phyloP scores from a whole-genome alignment of 2,113 vertebrate genomes.

The Pteronura brasiliensis region DNA sequence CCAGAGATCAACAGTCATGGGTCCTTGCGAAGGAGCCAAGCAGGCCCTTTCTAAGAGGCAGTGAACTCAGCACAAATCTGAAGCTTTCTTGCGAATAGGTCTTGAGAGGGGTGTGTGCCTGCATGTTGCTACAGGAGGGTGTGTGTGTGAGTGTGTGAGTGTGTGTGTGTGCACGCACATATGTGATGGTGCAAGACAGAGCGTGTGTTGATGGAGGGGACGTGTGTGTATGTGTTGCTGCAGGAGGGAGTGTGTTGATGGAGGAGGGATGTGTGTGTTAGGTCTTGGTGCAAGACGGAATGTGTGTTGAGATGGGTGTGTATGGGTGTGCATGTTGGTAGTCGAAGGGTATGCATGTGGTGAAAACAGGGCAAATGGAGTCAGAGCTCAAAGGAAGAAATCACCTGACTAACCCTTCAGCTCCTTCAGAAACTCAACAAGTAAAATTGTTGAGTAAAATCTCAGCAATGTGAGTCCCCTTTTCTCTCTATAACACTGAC shows the following conservation, averaged over 20 bases:
- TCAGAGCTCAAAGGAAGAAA: not conserved
- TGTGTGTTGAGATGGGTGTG: not conserved
- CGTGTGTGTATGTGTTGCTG: not conserved
- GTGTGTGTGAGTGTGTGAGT: accelerated
- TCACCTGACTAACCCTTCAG: not conserved
- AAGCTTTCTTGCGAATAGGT: accelerated
- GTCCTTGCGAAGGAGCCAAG: not conserved
- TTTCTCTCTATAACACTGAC: too few relatives aligned
- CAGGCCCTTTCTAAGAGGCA: not conserved
- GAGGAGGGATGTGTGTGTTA: not conserved
- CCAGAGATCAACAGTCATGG: not conserved
- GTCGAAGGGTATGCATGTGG: not conserved
- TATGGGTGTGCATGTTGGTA: not conserved
- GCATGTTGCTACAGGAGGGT: not conserved
- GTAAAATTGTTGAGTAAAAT: too few relatives aligned
- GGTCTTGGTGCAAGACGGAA: not conserved
- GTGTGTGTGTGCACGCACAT: accelerated
- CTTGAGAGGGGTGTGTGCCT: not conserved
- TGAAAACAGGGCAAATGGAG: not conserved
- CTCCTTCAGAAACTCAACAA: not conserved
- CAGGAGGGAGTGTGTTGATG: not conserved
- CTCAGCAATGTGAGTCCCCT: too few relatives aligned
- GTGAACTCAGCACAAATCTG: accelerated
- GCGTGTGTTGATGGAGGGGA: not conserved
- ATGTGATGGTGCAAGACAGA: not conserved